Conservation (phyloP, 1,140 invertebrate genomes). For the Drosophila gunungcola region DNA sequence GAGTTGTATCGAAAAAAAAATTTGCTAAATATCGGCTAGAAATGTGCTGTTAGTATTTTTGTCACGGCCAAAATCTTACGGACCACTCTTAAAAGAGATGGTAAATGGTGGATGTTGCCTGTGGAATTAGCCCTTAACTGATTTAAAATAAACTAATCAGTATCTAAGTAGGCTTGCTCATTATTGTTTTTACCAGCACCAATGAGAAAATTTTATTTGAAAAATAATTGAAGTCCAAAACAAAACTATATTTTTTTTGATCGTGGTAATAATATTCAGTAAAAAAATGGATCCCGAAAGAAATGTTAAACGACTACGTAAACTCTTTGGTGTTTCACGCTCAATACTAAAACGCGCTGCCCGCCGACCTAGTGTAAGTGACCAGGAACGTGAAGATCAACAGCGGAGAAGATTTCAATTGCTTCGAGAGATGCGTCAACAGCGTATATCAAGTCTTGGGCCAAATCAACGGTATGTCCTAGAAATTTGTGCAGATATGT, state of each 20-base stretch:
- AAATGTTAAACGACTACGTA: slow-evolving; percentile 56
- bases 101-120: too few species aligned
- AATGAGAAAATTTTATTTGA: too few species aligned
- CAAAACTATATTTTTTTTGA: background rate
- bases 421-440: slow-evolving; percentile 60
- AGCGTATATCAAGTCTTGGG: slow-evolving; percentile 61
- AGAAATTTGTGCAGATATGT: slow-evolving; percentile 87
- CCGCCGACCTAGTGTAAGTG: slow-evolving; percentile 58
- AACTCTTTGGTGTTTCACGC: slow-evolving; percentile 65
- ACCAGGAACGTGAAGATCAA: slow-evolving; percentile 64
- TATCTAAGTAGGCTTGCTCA: too few species aligned
- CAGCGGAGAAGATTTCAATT: slow-evolving; percentile 53
- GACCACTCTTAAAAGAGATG: too few species aligned
- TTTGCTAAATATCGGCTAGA: too few species aligned
- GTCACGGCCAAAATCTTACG: too few species aligned
- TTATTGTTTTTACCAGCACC: too few species aligned
- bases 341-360: slow-evolving; percentile 61
- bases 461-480: slow-evolving; percentile 87
- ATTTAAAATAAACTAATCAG: too few species aligned
- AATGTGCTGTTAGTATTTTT: too few species aligned
- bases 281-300: slow-evolving; percentile 62
- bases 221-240: too few species aligned
- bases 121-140: too few species aligned
- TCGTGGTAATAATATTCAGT: background rate
- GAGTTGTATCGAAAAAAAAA: too few species aligned